Conservation (phyloP, 2,888 invertebrate genomes). For the Diplolepis rosae region DNA sequence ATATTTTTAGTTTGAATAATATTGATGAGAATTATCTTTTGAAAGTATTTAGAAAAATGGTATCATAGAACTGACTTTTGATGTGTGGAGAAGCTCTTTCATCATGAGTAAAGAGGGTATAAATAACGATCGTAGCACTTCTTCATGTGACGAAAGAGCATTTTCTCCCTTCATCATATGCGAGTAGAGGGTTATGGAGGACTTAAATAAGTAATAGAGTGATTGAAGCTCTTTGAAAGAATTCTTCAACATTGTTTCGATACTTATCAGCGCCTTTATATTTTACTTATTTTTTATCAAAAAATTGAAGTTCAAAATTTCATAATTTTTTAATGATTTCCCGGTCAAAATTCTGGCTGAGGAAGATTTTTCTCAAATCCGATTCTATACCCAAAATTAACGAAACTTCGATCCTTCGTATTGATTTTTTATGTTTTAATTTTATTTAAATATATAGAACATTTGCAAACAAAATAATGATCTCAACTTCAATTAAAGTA, state of each 20-base stretch:
- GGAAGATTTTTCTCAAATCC: too few relatives aligned
- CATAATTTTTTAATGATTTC: too few relatives aligned
- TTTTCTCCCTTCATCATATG: constrained; percentile 21
- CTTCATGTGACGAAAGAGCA: constrained; percentile 24
- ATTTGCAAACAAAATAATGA: too few relatives aligned
- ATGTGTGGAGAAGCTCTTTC: constrained; percentile 17
- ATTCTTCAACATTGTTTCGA: constrained; percentile 3
- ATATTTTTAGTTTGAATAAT: neutral
- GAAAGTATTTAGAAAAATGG: constrained; percentile 20
- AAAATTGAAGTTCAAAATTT: too few relatives aligned
- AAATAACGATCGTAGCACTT: constrained; percentile 27
- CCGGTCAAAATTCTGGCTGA: too few relatives aligned
- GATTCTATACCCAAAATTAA: too few relatives aligned
- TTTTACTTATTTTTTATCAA: too few relatives aligned
- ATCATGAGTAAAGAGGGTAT: constrained; percentile 30
- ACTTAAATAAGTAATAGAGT: constrained; percentile 25
- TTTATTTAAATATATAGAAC: too few relatives aligned
- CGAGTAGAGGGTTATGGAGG: constrained; percentile 14
- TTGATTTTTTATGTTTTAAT: too few relatives aligned
- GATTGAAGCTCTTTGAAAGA: constrained; percentile 13
- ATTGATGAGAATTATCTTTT: neutral
- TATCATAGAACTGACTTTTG: constrained; percentile 16
- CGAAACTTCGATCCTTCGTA: too few relatives aligned
- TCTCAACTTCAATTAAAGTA: too few relatives aligned
- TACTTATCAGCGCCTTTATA: neutral